These are phyloP conservation scores for Scolopax rusticola DNA, from an alignment of 2,797 vertebrate species.

Conservation along the genomic window DNA sequence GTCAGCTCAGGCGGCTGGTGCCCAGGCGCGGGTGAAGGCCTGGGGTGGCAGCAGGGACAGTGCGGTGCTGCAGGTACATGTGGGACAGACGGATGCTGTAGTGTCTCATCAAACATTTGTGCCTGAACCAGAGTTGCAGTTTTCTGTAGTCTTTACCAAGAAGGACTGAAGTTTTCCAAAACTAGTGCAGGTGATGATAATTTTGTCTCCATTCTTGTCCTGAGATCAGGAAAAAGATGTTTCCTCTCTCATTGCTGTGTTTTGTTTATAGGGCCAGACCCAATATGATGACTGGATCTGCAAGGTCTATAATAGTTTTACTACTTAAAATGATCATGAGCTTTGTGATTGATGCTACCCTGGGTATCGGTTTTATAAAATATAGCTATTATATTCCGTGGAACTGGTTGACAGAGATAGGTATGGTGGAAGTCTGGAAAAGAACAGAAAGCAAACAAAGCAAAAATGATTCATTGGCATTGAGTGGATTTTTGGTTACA, in stretches of 20 bases:
- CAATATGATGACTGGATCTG: background rate
- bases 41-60: background rate
- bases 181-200: background rate
- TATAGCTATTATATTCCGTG: background rate
- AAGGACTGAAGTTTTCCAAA: background rate
- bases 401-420: background rate
- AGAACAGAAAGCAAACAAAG: background rate
- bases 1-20: background rate
- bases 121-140: background rate
- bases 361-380: background rate
- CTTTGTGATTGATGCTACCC: background rate
- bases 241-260: background rate
- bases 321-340: background rate
- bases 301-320: background rate
- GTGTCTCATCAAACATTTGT: background rate
- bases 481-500: background rate
- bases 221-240: background rate
- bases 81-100: background rate
- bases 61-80: rapidly evolving
- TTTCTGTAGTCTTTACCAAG: background rate
- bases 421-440: background rate
- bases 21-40: background rate
- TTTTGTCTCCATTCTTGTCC: background rate
- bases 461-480: background rate
- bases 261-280: background rate